Conservation (phyloP, 2,113 vertebrate species). For the Poicephalus gulielmi region DNA sequence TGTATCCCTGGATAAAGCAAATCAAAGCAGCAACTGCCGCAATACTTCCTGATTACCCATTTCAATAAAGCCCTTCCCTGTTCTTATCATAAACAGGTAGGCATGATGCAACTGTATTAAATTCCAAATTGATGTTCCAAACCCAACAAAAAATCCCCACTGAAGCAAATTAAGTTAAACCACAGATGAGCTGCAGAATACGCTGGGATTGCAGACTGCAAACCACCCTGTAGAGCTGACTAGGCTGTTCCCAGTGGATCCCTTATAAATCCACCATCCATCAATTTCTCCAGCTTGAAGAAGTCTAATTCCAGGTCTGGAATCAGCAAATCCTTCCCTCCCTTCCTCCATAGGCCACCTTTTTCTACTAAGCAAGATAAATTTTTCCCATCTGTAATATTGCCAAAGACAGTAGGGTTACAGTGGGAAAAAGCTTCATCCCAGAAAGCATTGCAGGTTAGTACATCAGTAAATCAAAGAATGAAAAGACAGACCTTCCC, state of each 20-base stretch:
- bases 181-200: conserved; percentile 21
- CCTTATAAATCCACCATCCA: conserved; percentile 36
- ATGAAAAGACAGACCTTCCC: background rate
- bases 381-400: conserved; percentile 13
- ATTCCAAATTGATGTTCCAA: background rate
- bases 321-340: conserved; percentile 27
- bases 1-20: background rate
- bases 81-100: background rate
- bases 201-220: conserved; percentile 44
- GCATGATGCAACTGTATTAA: background rate
- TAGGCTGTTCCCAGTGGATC: background rate
- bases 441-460: background rate
- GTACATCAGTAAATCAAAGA: conserved; percentile 3
- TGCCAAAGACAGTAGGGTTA: background rate
- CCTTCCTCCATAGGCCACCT: background rate
- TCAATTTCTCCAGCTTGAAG: conserved; percentile 17
- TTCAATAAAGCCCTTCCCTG: background rate
- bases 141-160: background rate
- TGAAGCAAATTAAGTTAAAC: conserved; percentile 23
- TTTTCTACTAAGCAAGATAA: conserved; percentile 24
- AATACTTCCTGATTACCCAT: background rate
- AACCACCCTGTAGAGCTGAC: conserved; percentile 14
- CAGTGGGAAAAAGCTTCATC: background rate
- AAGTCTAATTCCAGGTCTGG: conserved; percentile 27
- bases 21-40: background rate